A percentile compares a stretch with the other conserved stretches of the same genome.
These are phyloP conservation scores for Acanthococcus lagerstroemiae DNA, from an alignment of 2,888 invertebrate species.

Conservation along the genomic window DNA sequence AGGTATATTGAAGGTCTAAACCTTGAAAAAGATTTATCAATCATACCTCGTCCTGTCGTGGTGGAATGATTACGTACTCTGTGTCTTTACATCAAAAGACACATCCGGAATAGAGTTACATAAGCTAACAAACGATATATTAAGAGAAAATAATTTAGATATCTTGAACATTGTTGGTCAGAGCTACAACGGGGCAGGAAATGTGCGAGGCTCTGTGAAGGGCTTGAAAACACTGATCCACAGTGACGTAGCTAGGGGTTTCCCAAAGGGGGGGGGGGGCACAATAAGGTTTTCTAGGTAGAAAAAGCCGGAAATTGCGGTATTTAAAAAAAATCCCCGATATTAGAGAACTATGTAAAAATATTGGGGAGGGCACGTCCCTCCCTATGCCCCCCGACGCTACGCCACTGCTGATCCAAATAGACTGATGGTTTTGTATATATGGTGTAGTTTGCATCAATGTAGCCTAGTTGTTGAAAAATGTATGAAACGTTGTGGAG, in stretches of 20 bases:
- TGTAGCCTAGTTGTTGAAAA: not conserved
- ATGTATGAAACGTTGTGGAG: not conserved
- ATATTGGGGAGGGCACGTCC: too few species aligned
- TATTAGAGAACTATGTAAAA: too few species aligned
- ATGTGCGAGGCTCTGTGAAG: not conserved
- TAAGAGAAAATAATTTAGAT: not conserved
- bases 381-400: too few species aligned
- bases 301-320: too few species aligned
- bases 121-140: not conserved
- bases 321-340: too few species aligned
- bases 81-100: not conserved
- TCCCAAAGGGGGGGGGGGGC: too few species aligned
- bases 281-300: too few species aligned
- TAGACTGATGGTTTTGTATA: not conserved
- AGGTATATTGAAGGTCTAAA: not conserved
- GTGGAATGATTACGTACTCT: not conserved
- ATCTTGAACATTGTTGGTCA: not conserved
- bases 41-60: not conserved
- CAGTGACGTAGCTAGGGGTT: too few species aligned
- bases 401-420: too few species aligned
- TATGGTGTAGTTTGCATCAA: not conserved
- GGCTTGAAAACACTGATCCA: not conserved
- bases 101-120: not conserved
- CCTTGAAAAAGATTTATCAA: too few species aligned
- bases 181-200: not conserved